Conservation (phyloP, 2,888 invertebrate genomes). For the Rosalia funebris region DNA sequence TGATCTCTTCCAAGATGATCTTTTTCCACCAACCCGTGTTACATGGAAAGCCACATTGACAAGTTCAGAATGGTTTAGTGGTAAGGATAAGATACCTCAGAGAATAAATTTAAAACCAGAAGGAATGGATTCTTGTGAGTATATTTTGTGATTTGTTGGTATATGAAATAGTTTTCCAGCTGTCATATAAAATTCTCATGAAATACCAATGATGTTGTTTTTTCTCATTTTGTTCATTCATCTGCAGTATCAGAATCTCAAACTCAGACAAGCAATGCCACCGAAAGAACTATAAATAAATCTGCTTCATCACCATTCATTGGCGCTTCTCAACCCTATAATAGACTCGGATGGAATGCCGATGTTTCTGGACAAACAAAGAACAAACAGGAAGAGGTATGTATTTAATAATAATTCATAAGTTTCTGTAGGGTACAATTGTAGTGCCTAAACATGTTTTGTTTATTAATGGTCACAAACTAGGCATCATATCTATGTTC, state of each 20-base stretch:
- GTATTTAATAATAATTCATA: conserved; percentile 7
- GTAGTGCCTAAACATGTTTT: no score
- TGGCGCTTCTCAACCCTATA: conserved; percentile 64
- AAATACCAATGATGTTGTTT: no score
- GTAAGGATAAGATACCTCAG: conserved; percentile 70
- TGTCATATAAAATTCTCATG: no score
- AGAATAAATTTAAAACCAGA: conserved; percentile 83
- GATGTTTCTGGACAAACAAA: conserved; percentile 64
- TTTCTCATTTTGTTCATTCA: background rate
- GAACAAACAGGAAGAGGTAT: conserved; percentile 68
- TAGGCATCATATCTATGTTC: no score
- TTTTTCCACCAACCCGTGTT: conserved; percentile 91
- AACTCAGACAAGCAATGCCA: conserved; percentile 60
- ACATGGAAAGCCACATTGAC: conserved; percentile 84
- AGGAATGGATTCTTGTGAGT: conserved; percentile 86
- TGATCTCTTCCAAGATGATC: conserved; percentile 96
- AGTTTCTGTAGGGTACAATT: no score
- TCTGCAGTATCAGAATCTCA: conserved; percentile 63
- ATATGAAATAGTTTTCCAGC: no score
- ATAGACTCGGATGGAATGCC: conserved; percentile 66
- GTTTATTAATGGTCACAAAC: no score
- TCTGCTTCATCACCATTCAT: conserved; percentile 63
- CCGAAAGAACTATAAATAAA: conserved; percentile 64
- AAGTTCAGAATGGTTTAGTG: conserved; percentile 82
- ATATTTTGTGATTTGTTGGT: no score